Conservation (phyloP, 2,888 invertebrate genomes). For the Norana najaformis region DNA sequence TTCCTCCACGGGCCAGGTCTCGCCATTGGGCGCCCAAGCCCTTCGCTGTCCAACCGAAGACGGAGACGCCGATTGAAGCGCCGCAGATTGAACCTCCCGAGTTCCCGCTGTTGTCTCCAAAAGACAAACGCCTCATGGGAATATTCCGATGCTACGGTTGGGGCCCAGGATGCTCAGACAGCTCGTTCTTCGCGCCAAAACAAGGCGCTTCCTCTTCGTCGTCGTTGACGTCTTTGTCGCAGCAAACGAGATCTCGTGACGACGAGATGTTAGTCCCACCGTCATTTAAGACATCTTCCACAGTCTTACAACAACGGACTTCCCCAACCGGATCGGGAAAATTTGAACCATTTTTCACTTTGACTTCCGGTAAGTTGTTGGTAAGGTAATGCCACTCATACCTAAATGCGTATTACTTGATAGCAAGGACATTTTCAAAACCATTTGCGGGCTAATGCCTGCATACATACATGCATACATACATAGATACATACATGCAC, state of each 20-base stretch:
- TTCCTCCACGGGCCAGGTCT: not conserved
- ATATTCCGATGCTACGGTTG: conserved; percentile 42
- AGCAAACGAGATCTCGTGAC: conserved; percentile 5
- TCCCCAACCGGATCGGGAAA: not conserved
- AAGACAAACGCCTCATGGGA: conserved; percentile 37
- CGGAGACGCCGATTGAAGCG: not conserved
- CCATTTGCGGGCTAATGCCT: no score
- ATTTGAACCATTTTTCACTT: conserved; percentile 38
- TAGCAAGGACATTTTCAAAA: not conserved
- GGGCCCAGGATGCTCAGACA: conserved; percentile 38
- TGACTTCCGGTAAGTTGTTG: conserved; percentile 34
- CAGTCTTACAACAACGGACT: not conserved
- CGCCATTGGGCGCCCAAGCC: not conserved
- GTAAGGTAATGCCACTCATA: not conserved
- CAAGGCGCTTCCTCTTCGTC: not conserved
- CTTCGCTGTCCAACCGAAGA: not conserved
- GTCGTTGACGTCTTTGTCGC: not conserved
- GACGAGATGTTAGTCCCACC: not conserved
- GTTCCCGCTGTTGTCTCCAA: conserved; percentile 1
- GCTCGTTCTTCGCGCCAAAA: not conserved
- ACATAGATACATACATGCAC: no score
- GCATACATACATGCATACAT: no score
- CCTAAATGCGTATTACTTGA: not conserved
- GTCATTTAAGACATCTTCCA: not conserved
- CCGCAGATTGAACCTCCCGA: not conserved